These are phyloP conservation scores for Microctenopoma lineatum DNA, from an alignment of 2,797 vertebrate genomes.

Conservation along the genomic window DNA sequence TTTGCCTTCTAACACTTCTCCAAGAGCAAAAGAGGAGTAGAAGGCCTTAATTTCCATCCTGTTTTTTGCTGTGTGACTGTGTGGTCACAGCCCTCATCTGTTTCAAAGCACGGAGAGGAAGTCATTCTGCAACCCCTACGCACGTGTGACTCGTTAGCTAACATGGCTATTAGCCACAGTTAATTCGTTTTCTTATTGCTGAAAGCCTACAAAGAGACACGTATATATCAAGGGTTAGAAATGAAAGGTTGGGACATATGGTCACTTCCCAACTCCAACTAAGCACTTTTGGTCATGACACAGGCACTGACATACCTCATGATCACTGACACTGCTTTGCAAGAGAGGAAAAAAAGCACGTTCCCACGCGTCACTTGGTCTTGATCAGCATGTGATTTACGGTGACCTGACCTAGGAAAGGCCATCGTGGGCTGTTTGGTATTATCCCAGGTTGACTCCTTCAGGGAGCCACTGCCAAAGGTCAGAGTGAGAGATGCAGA, in stretches of 20 bases:
- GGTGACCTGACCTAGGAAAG: conserved; percentile 64
- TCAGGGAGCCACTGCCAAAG: conserved; percentile 44
- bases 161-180: conserved; percentile 68
- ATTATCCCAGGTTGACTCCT: conserved; percentile 65
- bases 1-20: conserved; percentile 49
- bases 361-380: conserved; percentile 53
- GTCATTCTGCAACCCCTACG: conserved; percentile 47
- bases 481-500: conserved; percentile 71
- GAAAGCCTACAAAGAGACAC: conserved; percentile 32
- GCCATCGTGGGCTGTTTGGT: conserved; percentile 56
- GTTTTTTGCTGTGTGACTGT: conserved; percentile 38
- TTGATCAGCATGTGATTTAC: conserved; percentile 76
- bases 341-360: conserved; percentile 26
- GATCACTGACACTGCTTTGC: conserved; percentile 28
- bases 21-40: conserved; percentile 18
- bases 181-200: conserved; percentile 43
- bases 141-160: conserved; percentile 71
- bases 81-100: conserved; percentile 62
- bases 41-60: conserved; percentile 57
- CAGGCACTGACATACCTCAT: conserved; percentile 56
- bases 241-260: conserved; percentile 40
- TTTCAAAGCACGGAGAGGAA: conserved; percentile 56
- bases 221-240: conserved; percentile 56
- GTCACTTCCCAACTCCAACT: conserved; percentile 43
- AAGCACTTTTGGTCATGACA: conserved; percentile 51